These are phyloP conservation scores for Botia almorhae DNA, from an alignment of 2,797 vertebrate genomes.

Conservation along the genomic window DNA sequence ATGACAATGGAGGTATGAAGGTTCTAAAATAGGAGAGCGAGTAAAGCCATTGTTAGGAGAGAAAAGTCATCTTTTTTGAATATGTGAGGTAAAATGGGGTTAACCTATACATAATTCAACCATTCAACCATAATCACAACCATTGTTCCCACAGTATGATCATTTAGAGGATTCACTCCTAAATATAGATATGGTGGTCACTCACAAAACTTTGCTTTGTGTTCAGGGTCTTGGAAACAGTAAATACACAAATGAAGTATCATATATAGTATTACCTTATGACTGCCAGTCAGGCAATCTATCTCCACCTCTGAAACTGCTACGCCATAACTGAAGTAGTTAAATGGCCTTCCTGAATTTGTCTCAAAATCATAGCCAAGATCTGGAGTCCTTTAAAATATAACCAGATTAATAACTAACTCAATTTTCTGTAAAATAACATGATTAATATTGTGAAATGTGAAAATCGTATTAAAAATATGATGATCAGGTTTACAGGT, in stretches of 20 bases:
- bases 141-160: neutral
- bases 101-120: neutral
- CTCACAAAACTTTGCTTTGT: neutral
- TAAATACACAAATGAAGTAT: neutral
- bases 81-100: neutral
- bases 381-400: slow-evolving; percentile 82
- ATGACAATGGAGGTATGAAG: slow-evolving; percentile 92
- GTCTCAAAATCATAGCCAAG: slow-evolving; percentile 84
- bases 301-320: slow-evolving; percentile 94
- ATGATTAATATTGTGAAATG: neutral
- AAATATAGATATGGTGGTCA: neutral
- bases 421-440: neutral
- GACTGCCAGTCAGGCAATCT: slow-evolving; percentile 93
- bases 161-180: neutral
- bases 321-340: slow-evolving; percentile 89
- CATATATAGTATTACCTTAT: slow-evolving; percentile 79
- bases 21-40: slow-evolving; percentile 75
- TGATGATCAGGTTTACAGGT: neutral
- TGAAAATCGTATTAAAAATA: neutral
- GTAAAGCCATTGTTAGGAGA: neutral
- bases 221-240: neutral
- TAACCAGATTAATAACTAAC: neutral
- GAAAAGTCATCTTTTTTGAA: neutral
- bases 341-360: slow-evolving; percentile 85
- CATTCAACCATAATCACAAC: too few species aligned